Percentiles rank a stretch among this genome's conserved stretches.
These are phyloP conservation scores for Drosophila chauvacae DNA, from an alignment of 1,140 invertebrate species.

Conservation along the genomic window DNA sequence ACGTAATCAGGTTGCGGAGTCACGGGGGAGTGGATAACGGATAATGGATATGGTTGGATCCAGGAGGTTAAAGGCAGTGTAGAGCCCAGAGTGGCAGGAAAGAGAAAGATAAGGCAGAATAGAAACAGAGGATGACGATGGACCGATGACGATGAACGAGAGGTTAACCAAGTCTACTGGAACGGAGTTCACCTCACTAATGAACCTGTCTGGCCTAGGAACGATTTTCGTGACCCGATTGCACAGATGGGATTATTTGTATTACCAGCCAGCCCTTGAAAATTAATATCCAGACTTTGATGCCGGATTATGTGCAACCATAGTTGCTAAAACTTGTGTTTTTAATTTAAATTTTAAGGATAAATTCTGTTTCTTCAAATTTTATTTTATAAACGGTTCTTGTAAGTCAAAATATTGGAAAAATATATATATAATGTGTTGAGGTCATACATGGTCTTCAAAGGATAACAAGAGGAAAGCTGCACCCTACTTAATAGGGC, in stretches of 20 bases:
- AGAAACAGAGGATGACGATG: conserved; percentile 9
- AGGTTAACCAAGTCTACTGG: conserved; percentile 10
- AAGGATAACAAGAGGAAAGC: too few species aligned
- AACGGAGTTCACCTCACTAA: conserved; percentile 6
- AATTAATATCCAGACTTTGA: not conserved
- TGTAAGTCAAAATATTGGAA: too few species aligned
- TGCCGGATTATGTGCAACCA: not conserved
- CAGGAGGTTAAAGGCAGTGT: conserved; percentile 3
- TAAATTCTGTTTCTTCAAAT: not conserved
- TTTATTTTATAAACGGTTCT: not conserved
- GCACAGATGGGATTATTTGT: not conserved
- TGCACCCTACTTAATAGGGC: too few species aligned
- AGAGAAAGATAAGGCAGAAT: conserved; percentile 1
- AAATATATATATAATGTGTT: too few species aligned
- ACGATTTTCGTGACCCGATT: conserved; percentile 10
- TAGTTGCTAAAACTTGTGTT: too few species aligned
- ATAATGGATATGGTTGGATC: conserved; percentile 36
- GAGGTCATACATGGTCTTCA: too few species aligned
- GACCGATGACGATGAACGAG: conserved; percentile 11
- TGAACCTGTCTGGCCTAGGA: not conserved
- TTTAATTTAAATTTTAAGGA: too few species aligned
- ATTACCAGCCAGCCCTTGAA: not conserved
- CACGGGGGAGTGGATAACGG: conserved; percentile 36
- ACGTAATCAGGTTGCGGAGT: conserved; percentile 60
- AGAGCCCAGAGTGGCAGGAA: conserved; percentile 20